A percentile compares a stretch with the other conserved stretches of the same genome.
phyloP scores from a whole-genome alignment of 2,113 vertebrate species.

The Anolis sagrei region DNA sequence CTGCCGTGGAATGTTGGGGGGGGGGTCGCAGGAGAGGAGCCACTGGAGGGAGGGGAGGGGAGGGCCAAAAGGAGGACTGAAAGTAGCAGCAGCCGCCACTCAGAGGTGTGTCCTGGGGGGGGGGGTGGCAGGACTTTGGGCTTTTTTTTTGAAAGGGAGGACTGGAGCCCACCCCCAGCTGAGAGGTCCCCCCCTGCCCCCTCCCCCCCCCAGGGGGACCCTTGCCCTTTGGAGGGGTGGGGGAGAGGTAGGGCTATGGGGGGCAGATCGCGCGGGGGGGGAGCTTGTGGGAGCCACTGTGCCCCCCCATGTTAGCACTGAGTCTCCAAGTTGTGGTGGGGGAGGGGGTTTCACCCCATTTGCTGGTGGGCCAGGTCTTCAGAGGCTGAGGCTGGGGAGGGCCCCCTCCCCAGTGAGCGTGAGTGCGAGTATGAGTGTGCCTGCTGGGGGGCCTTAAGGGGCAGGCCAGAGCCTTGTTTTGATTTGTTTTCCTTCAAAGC shows the following conservation, averaged over 20 bases:
- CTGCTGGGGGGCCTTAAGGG: conserved; percentile 59
- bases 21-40: conserved; percentile 23
- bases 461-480: conserved; percentile 67
- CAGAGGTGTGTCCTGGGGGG: neutral
- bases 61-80: neutral
- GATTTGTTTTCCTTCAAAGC: conserved; percentile 66
- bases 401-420: neutral
- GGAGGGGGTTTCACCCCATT: neutral
- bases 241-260: neutral
- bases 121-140: neutral
- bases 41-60: neutral
- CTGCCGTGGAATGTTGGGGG: conserved; percentile 46
- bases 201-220: no score
- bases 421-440: neutral
- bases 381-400: neutral
- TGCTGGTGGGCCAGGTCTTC: neutral
- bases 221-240: neutral
- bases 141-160: conserved; percentile 38
- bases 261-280: neutral
- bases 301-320: conserved; percentile 25
- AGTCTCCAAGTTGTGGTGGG: conserved; percentile 11
- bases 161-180: neutral
- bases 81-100: neutral
- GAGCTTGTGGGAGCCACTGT: no score
- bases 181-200: neutral